Base-by-base conservation (phyloP, 2,797 vertebrate genomes). In the Enteromius mattozi region DNA sequence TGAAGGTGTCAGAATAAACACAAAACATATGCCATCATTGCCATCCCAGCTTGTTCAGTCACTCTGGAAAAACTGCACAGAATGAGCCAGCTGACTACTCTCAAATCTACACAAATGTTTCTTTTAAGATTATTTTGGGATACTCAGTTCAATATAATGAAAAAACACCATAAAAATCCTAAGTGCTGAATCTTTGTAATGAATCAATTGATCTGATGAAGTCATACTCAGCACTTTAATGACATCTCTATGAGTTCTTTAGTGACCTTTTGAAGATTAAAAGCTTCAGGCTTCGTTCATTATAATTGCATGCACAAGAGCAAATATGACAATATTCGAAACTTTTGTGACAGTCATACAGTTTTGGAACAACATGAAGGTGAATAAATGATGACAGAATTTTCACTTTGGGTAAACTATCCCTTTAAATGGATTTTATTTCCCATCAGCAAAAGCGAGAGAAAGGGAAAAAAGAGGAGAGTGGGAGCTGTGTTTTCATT, bases 401-500 rank as follows among this genome's bases (percentile, higher is more conserved):
- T 49, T 51, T 68, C 12, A 35, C 19, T 66, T 61, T 27, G n/a
- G 35, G 75, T 79, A 16, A 47, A 66, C 42, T 47, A 16, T 54
- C 47, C 24, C 24, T 59, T 81, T 72, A 30, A 45, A 6, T 59
- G 37, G 24, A 42, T 81, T 81, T 72, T 33, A 81, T 51, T 75
- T 30, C 1, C n/a, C 51, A 81, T 61, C 68, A 69, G 37, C 24
- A 47, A 49, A 59, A 49, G 45, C 10, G 30, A 70, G 42, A 51
- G 75, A 69, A 35, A 68, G 72, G 91, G 88, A 56, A 45, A 66
- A 68, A 79, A 13, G 69, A 51, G 66, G 59, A 80, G 77, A 72
- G 78, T 68, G 75, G 78, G 85, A 80, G 75, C 80, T 93, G 92
- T 98, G 96, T 98, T 97, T 98, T 97, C 96, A 94, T 97, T 94